A percentile compares a stretch with the other conserved stretches of the same genome.
Evolutionary conservation across 2,888 invertebrate species (phyloP).

Genomic region (Drosophila niveifrons): DNA sequence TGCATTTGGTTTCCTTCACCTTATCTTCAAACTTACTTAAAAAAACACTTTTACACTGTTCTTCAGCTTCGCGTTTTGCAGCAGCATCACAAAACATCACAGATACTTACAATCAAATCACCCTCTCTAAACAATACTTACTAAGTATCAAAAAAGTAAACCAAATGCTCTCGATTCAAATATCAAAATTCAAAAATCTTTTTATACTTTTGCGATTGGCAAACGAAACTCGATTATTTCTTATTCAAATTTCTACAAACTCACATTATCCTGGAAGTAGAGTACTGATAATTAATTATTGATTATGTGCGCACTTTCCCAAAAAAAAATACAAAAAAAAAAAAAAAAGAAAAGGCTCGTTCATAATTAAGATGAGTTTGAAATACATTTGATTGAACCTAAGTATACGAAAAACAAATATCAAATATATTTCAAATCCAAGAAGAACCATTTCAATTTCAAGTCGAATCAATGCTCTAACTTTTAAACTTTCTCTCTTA

Average conservation of each 20-base stretch:
- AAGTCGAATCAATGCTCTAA: constrained; percentile 68
- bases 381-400: constrained; percentile 32
- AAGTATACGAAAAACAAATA: constrained; percentile 1
- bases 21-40: constrained; percentile 18
- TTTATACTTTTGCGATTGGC: constrained; percentile 20
- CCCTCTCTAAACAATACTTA: constrained; percentile 17
- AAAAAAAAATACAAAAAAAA: too few species aligned
- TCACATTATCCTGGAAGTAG: constrained; percentile 35
- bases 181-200: constrained; percentile 11
- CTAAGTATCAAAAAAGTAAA: constrained; percentile 21
- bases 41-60: constrained; percentile 54
- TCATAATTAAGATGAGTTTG: constrained; percentile 13
- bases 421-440: constrained; percentile 57
- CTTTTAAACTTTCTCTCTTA: constrained; percentile 70
- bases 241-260: constrained; percentile 5
- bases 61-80: constrained; percentile 74
- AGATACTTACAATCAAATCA: constrained; percentile 21
- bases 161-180: constrained; percentile 23
- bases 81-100: constrained; percentile 44
- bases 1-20: constrained; percentile 30
- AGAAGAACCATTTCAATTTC: constrained; percentile 12
- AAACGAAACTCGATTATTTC: neutral
- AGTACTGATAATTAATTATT: constrained; percentile 35
- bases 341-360: constrained; percentile 4
- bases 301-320: constrained; percentile 35